These are phyloP conservation scores for Elephas maximus DNA, from an alignment of 2,113 vertebrate species.

Conservation along the genomic window DNA sequence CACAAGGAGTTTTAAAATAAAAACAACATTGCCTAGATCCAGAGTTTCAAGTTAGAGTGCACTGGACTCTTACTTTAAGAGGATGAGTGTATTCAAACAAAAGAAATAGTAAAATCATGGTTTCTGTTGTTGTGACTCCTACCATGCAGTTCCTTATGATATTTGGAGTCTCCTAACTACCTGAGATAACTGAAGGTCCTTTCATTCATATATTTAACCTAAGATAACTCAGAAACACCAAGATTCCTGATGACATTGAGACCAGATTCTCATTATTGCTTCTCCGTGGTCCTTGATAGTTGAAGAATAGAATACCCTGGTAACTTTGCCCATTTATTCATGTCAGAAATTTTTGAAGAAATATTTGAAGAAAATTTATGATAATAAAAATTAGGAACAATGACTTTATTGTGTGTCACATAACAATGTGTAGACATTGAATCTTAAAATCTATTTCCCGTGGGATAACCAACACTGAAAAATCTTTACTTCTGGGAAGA, in stretches of 20 bases:
- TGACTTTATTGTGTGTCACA: background rate
- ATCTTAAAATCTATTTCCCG: background rate
- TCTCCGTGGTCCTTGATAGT: background rate
- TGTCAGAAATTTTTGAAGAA: constrained; percentile 33
- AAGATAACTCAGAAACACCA: background rate
- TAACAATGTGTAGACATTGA: background rate
- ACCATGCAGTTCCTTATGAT: background rate
- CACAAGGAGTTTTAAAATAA: background rate
- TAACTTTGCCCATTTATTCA: background rate
- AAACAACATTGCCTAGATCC: background rate
- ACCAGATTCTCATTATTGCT: background rate
- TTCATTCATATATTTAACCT: background rate
- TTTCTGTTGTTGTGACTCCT: background rate
- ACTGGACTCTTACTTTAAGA: background rate
- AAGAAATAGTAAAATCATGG: background rate
- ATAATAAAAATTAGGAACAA: background rate
- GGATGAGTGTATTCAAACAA: background rate
- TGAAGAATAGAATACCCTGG: background rate
- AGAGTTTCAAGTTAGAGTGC: background rate
- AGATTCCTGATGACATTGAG: background rate
- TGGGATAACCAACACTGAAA: background rate
- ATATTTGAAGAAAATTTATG: constrained; percentile 13
- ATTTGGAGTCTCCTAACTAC: background rate
- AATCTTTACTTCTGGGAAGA: background rate
- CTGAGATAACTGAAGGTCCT: background rate